Evolutionary conservation across 2,888 invertebrate genomes (phyloP), one percentile per base, ranked within the genome.

Genomic region (Standfussiana lucernea): DNA sequence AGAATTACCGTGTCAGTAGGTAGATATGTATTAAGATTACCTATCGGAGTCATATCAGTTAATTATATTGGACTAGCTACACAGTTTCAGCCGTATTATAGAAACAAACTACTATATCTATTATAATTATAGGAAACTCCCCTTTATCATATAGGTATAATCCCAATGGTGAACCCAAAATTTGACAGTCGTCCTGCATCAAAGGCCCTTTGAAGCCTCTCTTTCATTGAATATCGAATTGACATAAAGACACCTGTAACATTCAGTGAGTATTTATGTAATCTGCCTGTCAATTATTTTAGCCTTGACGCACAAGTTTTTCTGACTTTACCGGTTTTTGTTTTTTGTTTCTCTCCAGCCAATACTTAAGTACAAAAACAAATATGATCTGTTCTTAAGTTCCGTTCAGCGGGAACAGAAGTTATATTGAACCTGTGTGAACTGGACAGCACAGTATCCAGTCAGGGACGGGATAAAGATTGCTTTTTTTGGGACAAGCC

Each of bases 401-500:
- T 56, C 2, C 40, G 21, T 53, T 77, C 68, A 40, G 37, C 45
- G 66, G 66, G 65, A 81, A n/a, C 65, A 62, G 47, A 75, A 66
- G 62, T 77, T 69, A 61, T 67, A 81, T 74, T 71, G 72, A 69
- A 59, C 56, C 40, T 77, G 64, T 81, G 77, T 74, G 77, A 69
- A 81, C 37, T 69, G 42, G 40, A 66, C n/a, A 21, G 11, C 24
- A 37, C 61, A 61, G 37, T 37, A 13, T 37, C 24, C 37, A 62
- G 7, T n/a, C 62, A 62, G 37, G 37, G n/a, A 13, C n/a, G n/a
- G 37, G 37, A 37, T 37, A 0, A 62, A 24, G 10, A 61, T 35
- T 21, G 8, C 15, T 35, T 32, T n/a, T n/a, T n/a, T n/a, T n/a
- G n/a, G n/a, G n/a, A n/a, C n/a, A n/a, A n/a, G n/a, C n/a, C n/a